Conservation (phyloP, 2,797 vertebrate genomes). For the Pseudomugil gertrudae region DNA sequence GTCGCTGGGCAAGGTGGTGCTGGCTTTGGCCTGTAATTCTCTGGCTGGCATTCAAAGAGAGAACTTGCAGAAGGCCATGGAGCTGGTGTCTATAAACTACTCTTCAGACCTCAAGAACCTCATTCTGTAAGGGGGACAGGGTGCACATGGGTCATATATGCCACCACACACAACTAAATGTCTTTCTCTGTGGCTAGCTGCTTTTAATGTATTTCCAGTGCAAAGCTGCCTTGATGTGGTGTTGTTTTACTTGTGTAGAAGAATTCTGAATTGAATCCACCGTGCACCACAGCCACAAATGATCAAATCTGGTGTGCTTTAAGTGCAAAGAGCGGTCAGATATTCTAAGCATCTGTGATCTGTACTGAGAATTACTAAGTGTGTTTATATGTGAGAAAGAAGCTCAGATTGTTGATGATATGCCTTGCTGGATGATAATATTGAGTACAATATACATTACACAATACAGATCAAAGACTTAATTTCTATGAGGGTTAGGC, state of each 20-base stretch:
- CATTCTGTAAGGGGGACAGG: slow-evolving; percentile 87
- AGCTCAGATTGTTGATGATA: too few relatives aligned
- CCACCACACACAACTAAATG: background rate
- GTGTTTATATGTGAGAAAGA: background rate
- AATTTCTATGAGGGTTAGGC: too few relatives aligned
- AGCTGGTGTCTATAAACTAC: slow-evolving; percentile 99
- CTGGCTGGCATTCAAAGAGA: slow-evolving; percentile 99
- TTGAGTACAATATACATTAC: too few relatives aligned
- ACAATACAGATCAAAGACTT: too few relatives aligned
- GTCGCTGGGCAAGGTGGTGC: slow-evolving; percentile 97
- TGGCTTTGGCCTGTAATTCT: slow-evolving; percentile 98
- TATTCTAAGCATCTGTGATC: background rate
- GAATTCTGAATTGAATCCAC: too few relatives aligned
- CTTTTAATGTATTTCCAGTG: background rate
- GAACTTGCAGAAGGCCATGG: slow-evolving; percentile 99
- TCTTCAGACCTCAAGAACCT: slow-evolving; percentile 99
- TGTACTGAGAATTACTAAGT: background rate
- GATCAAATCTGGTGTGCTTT: too few relatives aligned
- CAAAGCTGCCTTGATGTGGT: background rate
- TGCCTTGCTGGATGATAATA: background rate
- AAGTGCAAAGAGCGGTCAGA: too few relatives aligned
- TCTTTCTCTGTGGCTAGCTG: background rate
- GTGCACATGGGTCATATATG: background rate
- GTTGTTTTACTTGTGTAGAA: background rate
- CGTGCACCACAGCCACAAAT: too few relatives aligned